Evolutionary conservation across 2,888 invertebrate species (phyloP).

Genomic region (Mesorhabditis sp.): DNA sequence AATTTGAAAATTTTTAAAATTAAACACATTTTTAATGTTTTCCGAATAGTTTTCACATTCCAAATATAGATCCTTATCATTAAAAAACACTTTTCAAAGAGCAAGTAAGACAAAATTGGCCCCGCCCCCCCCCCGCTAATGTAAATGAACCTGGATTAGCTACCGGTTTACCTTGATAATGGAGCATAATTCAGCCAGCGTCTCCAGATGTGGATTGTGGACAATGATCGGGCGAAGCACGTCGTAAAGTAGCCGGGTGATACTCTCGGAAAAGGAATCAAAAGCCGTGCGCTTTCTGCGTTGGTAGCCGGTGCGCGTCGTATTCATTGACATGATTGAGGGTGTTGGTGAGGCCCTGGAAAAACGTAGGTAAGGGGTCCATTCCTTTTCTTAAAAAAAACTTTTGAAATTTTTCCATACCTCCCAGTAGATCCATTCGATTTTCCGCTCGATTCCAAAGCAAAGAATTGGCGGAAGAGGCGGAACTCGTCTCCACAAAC

Average conservation of each 20-base stretch:
- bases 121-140: not conserved
- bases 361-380: not conserved
- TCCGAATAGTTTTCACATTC: too few relatives aligned
- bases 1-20: too few relatives aligned
- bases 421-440: slow-evolving; percentile 4
- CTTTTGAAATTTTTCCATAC: not conserved
- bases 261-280: slow-evolving; percentile 45
- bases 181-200: slow-evolving; percentile 89
- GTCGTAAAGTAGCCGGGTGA: slow-evolving; percentile 70
- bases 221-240: slow-evolving; percentile 86
- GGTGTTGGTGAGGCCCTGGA: slow-evolving; percentile 3
- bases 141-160: slow-evolving; percentile 12
- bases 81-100: not conserved
- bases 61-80: too few relatives aligned
- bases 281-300: slow-evolving; percentile 35
- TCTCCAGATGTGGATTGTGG: slow-evolving; percentile 93
- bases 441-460: slow-evolving; percentile 58
- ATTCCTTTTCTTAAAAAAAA: not conserved
- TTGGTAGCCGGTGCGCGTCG: not conserved
- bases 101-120: not conserved
- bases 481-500: slow-evolving; percentile 90
- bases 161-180: slow-evolving; percentile 71
- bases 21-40: too few relatives aligned
- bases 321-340: not conserved
- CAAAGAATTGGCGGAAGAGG: slow-evolving; percentile 85